Evolutionary conservation across 2,888 invertebrate species (phyloP).

Genomic region (Oscheius sp.): DNA sequence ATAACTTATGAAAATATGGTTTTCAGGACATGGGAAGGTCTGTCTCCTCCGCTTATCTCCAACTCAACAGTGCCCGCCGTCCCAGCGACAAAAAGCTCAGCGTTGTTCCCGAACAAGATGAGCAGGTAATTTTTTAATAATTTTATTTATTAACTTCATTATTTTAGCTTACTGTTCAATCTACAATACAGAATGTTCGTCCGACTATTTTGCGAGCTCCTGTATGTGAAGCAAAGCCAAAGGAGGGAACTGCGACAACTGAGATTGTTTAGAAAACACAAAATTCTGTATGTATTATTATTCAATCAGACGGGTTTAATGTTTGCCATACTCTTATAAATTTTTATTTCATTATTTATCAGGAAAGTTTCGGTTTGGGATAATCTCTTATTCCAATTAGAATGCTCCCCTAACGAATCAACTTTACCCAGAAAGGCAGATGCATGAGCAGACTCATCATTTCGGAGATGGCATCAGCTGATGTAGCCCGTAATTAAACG

Average conservation of each 20-base stretch:
- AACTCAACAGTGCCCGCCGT: conserved; percentile 37
- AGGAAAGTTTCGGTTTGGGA: neutral
- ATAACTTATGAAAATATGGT: neutral
- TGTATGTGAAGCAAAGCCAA: conserved; percentile 6
- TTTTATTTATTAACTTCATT: neutral
- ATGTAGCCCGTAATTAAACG: conserved; percentile 21
- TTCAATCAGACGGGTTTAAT: too few species aligned
- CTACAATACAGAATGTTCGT: conserved; percentile 54
- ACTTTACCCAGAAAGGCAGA: conserved; percentile 7
- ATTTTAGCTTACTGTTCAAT: conserved; percentile 56
- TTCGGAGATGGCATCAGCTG: conserved; percentile 30
- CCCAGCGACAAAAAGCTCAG: conserved; percentile 63
- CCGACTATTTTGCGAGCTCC: conserved; percentile 46
- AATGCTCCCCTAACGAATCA: neutral
- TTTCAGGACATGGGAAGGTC: conserved; percentile 29
- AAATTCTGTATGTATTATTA: too few species aligned
- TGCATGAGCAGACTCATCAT: conserved; percentile 21
- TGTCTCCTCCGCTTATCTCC: conserved; percentile 36
- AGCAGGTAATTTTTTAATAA: conserved; percentile 47
- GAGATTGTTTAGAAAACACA: too few species aligned
- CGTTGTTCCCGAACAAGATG: conserved; percentile 67
- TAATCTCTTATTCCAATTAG: neutral
- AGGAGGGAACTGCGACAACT: too few species aligned
- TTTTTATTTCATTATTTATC: neutral
- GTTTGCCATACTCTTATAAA: neutral